Evolutionary conservation across 2,113 vertebrate species (phyloP).

Genomic region (Cygnus atratus): DNA sequence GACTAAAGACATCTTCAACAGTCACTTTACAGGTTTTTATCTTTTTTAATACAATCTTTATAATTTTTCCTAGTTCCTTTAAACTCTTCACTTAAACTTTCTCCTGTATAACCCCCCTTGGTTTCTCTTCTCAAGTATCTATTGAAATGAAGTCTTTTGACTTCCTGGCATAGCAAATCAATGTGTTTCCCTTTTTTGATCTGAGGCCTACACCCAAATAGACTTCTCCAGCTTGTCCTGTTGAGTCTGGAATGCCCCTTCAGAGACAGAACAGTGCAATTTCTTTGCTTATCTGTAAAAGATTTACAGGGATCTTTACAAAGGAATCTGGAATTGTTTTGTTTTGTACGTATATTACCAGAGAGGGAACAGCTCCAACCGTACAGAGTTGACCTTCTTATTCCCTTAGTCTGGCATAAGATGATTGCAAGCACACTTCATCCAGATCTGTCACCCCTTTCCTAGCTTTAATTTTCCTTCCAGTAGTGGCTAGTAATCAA

Average conservation of each 20-base stretch:
- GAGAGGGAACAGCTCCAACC: neutral
- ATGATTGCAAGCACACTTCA: neutral
- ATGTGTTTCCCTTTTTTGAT: neutral
- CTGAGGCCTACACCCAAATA: neutral
- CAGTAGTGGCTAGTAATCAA: neutral
- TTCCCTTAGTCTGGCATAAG: neutral
- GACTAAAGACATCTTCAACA: neutral
- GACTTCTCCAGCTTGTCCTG: neutral
- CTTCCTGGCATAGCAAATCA: neutral
- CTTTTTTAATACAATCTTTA: neutral
- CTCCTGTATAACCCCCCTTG: neutral
- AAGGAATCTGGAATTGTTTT: neutral
- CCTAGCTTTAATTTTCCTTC: constrained; percentile 15
- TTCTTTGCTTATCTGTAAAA: neutral
- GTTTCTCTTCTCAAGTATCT: neutral
- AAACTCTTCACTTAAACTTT: neutral
- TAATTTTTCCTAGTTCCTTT: neutral
- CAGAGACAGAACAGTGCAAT: neutral
- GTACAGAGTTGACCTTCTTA: neutral
- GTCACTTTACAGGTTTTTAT: neutral
- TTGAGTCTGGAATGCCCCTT: neutral
- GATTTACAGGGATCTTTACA: neutral
- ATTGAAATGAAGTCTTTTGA: neutral
- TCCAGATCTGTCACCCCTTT: neutral
- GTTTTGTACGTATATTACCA: neutral